Base-by-base conservation (phyloP, 1,140 invertebrate species). In the Panagrolaimus sp. region DNA sequence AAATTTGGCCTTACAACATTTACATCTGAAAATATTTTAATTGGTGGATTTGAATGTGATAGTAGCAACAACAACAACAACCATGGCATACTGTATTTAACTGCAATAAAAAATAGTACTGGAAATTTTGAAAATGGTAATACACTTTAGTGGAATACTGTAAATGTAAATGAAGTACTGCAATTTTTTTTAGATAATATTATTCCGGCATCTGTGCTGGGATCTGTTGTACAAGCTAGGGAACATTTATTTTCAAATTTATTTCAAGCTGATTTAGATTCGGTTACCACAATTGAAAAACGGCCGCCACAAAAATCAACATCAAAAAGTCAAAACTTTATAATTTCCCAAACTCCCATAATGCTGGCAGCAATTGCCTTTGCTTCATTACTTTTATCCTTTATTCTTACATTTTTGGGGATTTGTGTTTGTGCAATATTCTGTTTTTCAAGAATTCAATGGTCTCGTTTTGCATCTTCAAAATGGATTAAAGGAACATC, bases 181-280 rank as follows among this genome's bases (percentile, higher is more conserved):
- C n/a, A 57, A 27, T 57, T 57, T 48, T 57, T 51, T 57, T 27
- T 16, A 57, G 51, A 57, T 20, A 57, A 57, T 16, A 5, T 57
- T 11, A 27, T 57, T 27, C 51, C 51, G 9, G 13, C 51, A 11
- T 20, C 20, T 11, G 20, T 20, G 4, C 4, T 57, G 20, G 51
- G 51, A 57, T 25, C 20, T 8, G 51, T 57, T 14, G 27, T 57
- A 9, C 51, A 57, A 57, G 51, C 51, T 20, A 14, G 51, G 5
- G 51, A 57, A 57, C 51, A 57, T 27, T 27, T 57, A 25, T 27
- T 57, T 9, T 57, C 51, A 4, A 57, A 25, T 20, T 16, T 57
- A 25, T 27, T 57, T 25, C 27, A 20, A 20, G 51, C 51, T 27
- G 51, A 57, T 27, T 27, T 57, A 9, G 51, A 57, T 57, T 20